Base-by-base conservation (phyloP, 2,888 invertebrate species). In the Eupithecia dodoneata region DNA sequence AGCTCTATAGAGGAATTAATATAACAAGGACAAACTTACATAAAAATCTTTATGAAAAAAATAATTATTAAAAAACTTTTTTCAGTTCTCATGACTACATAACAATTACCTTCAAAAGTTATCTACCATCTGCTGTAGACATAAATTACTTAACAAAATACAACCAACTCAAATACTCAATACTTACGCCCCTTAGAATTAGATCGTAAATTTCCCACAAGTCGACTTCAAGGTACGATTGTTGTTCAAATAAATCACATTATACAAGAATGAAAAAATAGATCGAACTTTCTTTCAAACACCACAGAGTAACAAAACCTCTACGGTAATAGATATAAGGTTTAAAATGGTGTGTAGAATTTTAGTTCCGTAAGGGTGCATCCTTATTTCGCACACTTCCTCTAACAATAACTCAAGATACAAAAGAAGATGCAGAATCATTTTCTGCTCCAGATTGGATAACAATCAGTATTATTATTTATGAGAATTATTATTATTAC, bases 131-230 rank as follows among this genome's bases (percentile, higher is more conserved):
- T 85, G 84, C 83, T 83, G 76, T 76, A 82, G 77, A 81, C 83
- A 85, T 87, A 87, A 86, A 85, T 87, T 83, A 85, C 85, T 44
- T n/a, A 83, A 87, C 86, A 88, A 89, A 89, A 88, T 82, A 70
- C n/a, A 18, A 55, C n/a, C 55, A n/a, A 90, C 89, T 90, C 89
- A 89, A 87, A 87, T 82, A 84, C 80, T 82, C 80, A 81, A 82
- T 81, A 81, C 72, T 72, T 88, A 90, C 90, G 91, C 92, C 93
- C 93, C 90, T 93, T 84, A 85, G 85, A 85, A 89, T 87, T 84
- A 86, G 87, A 83, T 92, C 94, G 91, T 94, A 94, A 94, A 94
- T 93, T 93, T 94, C 94, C 93, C 94, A 94, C 93, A 93, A 90
- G 83, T 82, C 85, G 84, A 84, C 84, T 83, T 85, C 82, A 83